Conservation (phyloP, 2,888 invertebrate genomes). For the Parapristionchus giblindavisi region DNA sequence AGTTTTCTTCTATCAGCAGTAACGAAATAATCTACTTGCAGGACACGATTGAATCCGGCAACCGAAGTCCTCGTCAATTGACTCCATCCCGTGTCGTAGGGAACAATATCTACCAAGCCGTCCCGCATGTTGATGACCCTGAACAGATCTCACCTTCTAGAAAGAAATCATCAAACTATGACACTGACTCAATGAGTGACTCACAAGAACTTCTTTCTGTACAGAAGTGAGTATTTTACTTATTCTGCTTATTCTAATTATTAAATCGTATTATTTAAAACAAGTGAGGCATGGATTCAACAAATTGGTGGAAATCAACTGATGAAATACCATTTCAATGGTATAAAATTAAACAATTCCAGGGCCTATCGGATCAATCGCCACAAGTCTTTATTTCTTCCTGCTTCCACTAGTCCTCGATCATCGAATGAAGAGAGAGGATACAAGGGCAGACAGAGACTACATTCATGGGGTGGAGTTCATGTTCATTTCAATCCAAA, state of each 20-base stretch:
- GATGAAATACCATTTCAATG: neutral
- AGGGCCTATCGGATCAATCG: constrained; percentile 53
- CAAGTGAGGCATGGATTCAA: neutral
- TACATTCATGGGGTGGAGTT: constrained; percentile 67
- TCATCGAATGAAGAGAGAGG: neutral
- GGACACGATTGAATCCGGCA: constrained; percentile 12
- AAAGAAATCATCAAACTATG: constrained; percentile 8
- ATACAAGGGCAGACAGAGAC: constrained; percentile 48
- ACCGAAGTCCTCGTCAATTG: constrained; percentile 14
- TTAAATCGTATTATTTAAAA: neutral
- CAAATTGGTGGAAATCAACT: neutral
- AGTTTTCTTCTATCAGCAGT: neutral
- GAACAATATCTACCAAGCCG: constrained; percentile 21
- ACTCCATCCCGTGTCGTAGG: constrained; percentile 32
- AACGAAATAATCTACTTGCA: neutral
- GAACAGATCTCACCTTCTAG: constrained; percentile 6
- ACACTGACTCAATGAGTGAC: constrained; percentile 13
- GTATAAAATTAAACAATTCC: neutral
- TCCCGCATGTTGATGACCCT: constrained; percentile 7
- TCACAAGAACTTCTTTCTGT: constrained; percentile 14
- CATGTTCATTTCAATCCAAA: constrained; percentile 65
- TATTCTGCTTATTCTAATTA: neutral
- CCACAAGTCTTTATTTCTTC: constrained; percentile 62
- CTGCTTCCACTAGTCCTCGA: constrained; percentile 38
- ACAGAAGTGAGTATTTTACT: constrained; percentile 12